phyloP scores from a whole-genome alignment of 2,797 vertebrate species.

The Gobio occitaniae region DNA sequence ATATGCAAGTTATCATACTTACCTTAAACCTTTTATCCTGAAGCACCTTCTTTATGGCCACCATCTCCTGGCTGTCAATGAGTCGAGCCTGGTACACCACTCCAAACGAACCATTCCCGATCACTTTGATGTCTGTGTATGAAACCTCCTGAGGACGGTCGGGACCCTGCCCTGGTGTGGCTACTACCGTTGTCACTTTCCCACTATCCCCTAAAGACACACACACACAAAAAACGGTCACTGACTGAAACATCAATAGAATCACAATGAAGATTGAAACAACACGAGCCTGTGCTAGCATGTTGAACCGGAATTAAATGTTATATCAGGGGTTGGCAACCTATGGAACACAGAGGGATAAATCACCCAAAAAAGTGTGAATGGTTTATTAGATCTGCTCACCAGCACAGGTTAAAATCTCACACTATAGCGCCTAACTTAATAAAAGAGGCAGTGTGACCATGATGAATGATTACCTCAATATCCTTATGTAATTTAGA shows the following conservation, averaged over 20 bases:
- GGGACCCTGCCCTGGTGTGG: slow-evolving; percentile 89
- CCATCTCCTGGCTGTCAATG: slow-evolving; percentile 91
- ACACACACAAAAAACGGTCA: not conserved
- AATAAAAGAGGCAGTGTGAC: too few relatives aligned
- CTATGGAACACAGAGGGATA: not conserved
- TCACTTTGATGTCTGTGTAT: slow-evolving; percentile 95
- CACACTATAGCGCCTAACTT: too few relatives aligned
- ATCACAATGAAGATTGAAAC: not conserved
- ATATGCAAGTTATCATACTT: not conserved
- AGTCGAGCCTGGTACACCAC: slow-evolving; percentile 93
- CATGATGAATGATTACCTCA: too few relatives aligned
- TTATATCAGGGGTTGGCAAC: not conserved
- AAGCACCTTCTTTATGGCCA: slow-evolving; percentile 94
- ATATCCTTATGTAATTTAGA: too few relatives aligned
- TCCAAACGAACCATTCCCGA: slow-evolving; percentile 93
- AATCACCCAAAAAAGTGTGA: too few relatives aligned
- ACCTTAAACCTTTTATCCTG: slow-evolving; percentile 96
- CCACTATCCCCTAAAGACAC: slow-evolving; percentile 85
- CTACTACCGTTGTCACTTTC: slow-evolving; percentile 93
- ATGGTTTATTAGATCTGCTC: too few relatives aligned
- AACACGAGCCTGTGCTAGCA: too few relatives aligned
- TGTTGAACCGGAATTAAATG: not conserved
- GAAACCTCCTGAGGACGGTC: slow-evolving; percentile 93
- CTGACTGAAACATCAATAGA: not conserved
- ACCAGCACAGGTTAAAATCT: too few relatives aligned